These are phyloP conservation scores for Semnornis frantzii DNA, from an alignment of 2,113 vertebrate genomes.

Conservation along the genomic window DNA sequence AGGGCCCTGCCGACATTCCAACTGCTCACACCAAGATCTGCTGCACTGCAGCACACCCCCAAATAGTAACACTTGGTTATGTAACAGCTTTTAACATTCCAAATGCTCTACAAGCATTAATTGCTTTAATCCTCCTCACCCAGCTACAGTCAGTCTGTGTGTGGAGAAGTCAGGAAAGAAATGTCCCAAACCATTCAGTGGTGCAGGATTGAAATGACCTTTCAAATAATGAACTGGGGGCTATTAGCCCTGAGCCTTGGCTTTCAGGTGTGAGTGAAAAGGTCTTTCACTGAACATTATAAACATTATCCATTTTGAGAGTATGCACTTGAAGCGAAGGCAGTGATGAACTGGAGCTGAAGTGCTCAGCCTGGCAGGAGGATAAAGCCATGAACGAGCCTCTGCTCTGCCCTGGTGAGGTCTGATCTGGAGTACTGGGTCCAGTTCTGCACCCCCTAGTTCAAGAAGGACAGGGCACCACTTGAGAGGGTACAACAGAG, in stretches of 20 bases:
- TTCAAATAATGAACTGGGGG: background rate
- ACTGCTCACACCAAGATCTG: background rate
- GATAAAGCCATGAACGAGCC: background rate
- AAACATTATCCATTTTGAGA: background rate
- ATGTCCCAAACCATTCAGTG: background rate
- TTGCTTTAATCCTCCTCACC: constrained; percentile 35
- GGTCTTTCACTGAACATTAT: background rate
- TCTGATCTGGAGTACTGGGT: too few species aligned
- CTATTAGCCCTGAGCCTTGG: background rate
- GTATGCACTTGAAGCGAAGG: background rate
- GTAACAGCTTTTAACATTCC: constrained; percentile 6
- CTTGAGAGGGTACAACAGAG: too few species aligned
- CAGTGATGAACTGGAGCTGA: background rate
- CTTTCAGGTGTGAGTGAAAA: background rate
- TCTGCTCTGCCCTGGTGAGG: too few species aligned
- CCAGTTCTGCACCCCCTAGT: too few species aligned
- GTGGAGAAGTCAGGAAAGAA: background rate
- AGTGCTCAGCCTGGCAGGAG: background rate
- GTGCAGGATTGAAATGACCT: background rate
- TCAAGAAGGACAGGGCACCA: too few species aligned
- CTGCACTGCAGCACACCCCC: constrained; percentile 50
- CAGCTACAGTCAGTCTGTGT: background rate
- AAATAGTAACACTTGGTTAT: constrained; percentile 53
- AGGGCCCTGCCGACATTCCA: background rate
- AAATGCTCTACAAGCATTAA: background rate